phyloP scores from a whole-genome alignment of 2,797 vertebrate genomes.

The Eupleurogrammus muticus region DNA sequence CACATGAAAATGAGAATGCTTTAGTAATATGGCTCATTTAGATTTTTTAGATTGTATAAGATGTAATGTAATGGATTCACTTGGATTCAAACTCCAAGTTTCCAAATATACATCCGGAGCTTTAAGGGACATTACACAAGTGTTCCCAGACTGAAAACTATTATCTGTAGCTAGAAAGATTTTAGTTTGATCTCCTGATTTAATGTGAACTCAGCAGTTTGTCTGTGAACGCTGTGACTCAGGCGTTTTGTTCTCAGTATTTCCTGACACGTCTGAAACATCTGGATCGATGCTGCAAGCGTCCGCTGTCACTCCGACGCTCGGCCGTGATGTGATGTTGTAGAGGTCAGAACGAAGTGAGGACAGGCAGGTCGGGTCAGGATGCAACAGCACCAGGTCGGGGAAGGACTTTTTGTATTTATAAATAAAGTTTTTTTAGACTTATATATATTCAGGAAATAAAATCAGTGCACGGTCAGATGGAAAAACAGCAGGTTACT shows the following conservation, averaged over 20 bases:
- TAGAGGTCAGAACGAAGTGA: slow-evolving; percentile 38
- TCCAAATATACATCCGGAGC: no score
- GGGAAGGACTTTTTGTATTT: slow-evolving; percentile 11
- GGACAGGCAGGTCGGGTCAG: slow-evolving; percentile 20
- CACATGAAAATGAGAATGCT: no score
- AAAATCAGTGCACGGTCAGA: background rate
- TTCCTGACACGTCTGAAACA: slow-evolving; percentile 25
- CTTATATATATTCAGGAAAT: slow-evolving; percentile 29
- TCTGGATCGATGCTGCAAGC: slow-evolving; percentile 65
- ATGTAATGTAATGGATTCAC: background rate
- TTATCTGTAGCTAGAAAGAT: background rate
- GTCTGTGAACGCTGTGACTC: background rate
- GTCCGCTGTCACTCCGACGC: slow-evolving; percentile 62
- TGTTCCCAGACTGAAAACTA: background rate
- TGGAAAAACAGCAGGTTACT: background rate
- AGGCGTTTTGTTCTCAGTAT: slow-evolving; percentile 22
- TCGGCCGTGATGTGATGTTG: slow-evolving; percentile 55
- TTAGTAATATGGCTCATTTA: background rate
- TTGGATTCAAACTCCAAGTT: no score
- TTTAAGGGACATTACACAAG: background rate
- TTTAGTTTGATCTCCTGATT: background rate
- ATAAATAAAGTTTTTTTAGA: slow-evolving; percentile 15
- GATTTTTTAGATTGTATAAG: background rate
- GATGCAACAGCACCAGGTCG: slow-evolving; percentile 13
- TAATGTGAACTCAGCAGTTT: no score